Base-by-base conservation (phyloP, 2,113 vertebrate genomes). In the Solea solea region DNA sequence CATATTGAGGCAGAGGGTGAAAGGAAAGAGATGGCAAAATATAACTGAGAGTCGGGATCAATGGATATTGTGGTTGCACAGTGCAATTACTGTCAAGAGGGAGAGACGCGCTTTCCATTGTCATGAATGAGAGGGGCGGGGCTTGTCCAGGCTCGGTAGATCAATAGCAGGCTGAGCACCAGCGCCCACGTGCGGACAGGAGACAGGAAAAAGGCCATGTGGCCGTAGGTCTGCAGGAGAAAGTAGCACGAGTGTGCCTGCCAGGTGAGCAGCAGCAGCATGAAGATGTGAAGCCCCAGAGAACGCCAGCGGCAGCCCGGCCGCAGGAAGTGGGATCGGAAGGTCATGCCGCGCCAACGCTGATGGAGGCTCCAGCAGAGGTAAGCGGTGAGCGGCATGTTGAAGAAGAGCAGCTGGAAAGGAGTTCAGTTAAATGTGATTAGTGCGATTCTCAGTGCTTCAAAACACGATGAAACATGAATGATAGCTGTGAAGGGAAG, bases 301-400 rank as follows among this genome's bases (percentile, higher is more conserved):
- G 90, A 80, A 82, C 72, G 4, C 58, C 83, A 77, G 70, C 59
- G 82, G 66, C 77, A 87, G 67, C 85, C 93, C 34, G 75, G 75
- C 0, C 93, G 90, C 58, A 21, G 69, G 52, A 97, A 61, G 79
- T 98, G 97, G 39, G 96, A 96, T n/a, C 68, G 78, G 80, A 99
- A 96, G 86, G 84, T 91, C 86, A 94, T 93, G 48, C 96, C 96
- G 12, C 82, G 93, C 88, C 93, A 95, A 7, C 97, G 95, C 65
- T 95, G 93, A 54, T 95, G 80, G 69, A 98, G 90, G 87, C 95
- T 96, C 98, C 98, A 99, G 92, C 97, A 96, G 58, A 97, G 90
- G 76, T 99, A 99, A 74, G 77, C 92, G 83, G 92, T 96, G 84
- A 99, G 80, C 0, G 98, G 98, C 81, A 97, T 87, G 90, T 99